A percentile compares a stretch with the other conserved stretches of the same genome.
These are phyloP conservation scores for Mythimna albipuncta DNA, from an alignment of 2,888 invertebrate genomes.

Conservation along the genomic window DNA sequence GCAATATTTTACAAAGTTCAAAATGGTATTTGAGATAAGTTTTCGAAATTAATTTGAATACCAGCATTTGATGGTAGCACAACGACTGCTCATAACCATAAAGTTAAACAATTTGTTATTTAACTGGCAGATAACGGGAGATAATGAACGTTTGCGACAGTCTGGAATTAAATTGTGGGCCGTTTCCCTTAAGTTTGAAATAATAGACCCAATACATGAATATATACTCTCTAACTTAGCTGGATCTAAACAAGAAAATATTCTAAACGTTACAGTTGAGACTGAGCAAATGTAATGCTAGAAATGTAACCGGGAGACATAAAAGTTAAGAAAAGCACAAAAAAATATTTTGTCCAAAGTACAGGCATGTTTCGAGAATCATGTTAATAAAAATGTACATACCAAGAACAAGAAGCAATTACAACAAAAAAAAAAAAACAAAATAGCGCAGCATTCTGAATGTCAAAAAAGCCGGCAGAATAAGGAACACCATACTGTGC, in stretches of 20 bases:
- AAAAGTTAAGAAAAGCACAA: not conserved
- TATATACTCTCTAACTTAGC: not conserved
- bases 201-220: conserved; percentile 26
- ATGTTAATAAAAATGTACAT: not conserved
- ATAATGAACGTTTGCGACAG: conserved; percentile 44
- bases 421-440: not conserved
- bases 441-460: no score
- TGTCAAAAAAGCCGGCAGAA: no score
- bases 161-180: conserved; percentile 36
- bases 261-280: not conserved
- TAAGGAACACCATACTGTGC: no score
- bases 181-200: conserved; percentile 25
- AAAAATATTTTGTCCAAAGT: not conserved
- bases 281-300: not conserved
- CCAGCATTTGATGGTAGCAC: conserved; percentile 36
- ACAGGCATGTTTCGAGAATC: not conserved
- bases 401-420: conserved; percentile 1
- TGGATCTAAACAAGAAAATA: not conserved
- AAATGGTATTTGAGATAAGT: conserved; percentile 33
- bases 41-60: conserved; percentile 48
- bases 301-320: not conserved
- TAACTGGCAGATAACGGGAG: conserved; percentile 43
- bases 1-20: conserved; percentile 41
- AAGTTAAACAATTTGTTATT: conserved; percentile 62
- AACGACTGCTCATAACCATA: conserved; percentile 46